Conservation (phyloP, 2,797 vertebrate genomes). For the Microtus obscurus region DNA sequence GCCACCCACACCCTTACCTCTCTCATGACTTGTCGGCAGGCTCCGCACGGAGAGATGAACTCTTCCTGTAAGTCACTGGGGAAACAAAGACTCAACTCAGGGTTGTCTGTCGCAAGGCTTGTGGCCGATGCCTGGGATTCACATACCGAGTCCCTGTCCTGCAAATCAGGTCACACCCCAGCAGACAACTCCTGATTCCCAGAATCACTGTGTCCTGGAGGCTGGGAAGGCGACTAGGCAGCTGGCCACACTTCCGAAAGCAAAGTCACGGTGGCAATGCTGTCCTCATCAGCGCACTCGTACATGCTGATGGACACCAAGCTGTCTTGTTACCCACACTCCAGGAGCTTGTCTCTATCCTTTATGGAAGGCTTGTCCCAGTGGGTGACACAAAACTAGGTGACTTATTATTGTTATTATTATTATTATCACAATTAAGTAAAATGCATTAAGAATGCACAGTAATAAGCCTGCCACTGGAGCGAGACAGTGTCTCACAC, state of each 20-base stretch:
- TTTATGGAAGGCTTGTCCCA: not conserved
- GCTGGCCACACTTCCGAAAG: not conserved
- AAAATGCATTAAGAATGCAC: not conserved
- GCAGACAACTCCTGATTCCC: not conserved
- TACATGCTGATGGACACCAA: not conserved
- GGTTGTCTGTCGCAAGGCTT: not conserved
- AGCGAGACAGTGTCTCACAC: not conserved
- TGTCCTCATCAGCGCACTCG: not conserved
- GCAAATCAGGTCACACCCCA: not conserved
- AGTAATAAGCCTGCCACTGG: not conserved
- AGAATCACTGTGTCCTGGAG: not conserved
- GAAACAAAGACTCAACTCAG: slow-evolving; percentile 60
- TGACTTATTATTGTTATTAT: not conserved
- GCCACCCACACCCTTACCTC: slow-evolving; percentile 89
- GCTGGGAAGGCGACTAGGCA: not conserved
- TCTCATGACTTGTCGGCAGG: slow-evolving; percentile 96
- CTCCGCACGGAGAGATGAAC: slow-evolving; percentile 94
- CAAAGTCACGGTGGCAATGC: not conserved
- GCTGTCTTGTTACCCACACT: not conserved
- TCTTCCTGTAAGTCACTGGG: slow-evolving; percentile 91
- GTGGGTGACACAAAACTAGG: not conserved
- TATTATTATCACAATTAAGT: not conserved
- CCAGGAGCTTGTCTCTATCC: slow-evolving; percentile 9
- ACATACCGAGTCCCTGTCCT: not conserved
- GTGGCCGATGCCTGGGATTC: not conserved